A percentile compares a stretch with the other conserved stretches of the same genome.
Evolutionary conservation across 2,113 vertebrate genomes (phyloP).

Genomic region (Barnardius zonarius): DNA sequence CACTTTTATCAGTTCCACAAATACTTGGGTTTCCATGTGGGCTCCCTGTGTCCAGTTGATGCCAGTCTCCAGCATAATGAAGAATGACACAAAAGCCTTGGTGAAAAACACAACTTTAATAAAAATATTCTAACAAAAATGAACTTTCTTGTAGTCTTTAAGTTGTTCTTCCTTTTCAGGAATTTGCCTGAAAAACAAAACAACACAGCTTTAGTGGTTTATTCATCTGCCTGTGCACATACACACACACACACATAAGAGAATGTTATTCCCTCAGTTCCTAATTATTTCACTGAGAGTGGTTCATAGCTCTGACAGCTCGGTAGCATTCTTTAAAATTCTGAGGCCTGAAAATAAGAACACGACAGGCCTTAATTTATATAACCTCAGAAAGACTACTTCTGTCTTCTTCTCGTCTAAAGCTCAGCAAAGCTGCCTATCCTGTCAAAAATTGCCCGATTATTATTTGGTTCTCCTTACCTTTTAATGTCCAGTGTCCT

Average conservation of each 20-base stretch:
- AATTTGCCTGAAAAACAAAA: background rate
- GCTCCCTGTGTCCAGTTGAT: background rate
- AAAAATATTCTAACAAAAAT: background rate
- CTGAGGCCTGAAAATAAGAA: background rate
- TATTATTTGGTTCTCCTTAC: background rate
- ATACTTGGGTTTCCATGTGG: background rate
- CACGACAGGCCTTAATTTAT: background rate
- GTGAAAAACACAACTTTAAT: slow-evolving; percentile 17
- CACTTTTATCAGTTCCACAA: background rate
- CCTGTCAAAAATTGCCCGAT: background rate
- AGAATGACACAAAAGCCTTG: background rate
- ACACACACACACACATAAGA: background rate
- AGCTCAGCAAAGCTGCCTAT: background rate
- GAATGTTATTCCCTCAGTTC: background rate
- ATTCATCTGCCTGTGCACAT: background rate
- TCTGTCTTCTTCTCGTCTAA: background rate
- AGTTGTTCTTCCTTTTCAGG: background rate
- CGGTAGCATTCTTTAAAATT: background rate
- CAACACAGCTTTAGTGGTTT: background rate
- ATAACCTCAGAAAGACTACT: background rate
- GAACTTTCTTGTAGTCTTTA: background rate
- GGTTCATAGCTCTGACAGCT: background rate
- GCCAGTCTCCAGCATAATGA: background rate
- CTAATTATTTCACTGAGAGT: background rate
- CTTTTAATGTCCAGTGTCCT: background rate